A percentile compares a stretch with the other conserved stretches of the same genome.
phyloP scores from a whole-genome alignment of 2,113 vertebrate species.

The Psophia crepitans region DNA sequence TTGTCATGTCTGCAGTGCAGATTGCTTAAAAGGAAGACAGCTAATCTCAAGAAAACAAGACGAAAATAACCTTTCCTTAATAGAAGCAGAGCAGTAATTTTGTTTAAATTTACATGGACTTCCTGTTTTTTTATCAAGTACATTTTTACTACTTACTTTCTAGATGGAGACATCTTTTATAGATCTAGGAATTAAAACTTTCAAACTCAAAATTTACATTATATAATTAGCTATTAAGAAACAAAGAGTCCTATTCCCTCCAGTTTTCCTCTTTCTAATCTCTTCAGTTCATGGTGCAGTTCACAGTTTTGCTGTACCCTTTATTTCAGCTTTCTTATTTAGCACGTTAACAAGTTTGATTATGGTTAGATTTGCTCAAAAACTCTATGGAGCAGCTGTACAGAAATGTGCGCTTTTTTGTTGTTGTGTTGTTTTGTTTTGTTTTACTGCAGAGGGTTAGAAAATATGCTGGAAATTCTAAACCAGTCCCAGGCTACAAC shows the following conservation, averaged over 20 bases:
- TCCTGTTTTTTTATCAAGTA: background rate
- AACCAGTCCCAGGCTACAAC: background rate
- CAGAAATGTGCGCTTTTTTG: background rate
- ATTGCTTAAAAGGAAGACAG: background rate
- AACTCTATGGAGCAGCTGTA: background rate
- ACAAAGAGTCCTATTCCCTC: background rate
- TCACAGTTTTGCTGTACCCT: background rate
- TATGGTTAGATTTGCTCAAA: background rate
- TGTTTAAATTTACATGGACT: background rate
- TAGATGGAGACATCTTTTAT: background rate
- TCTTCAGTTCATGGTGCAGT: background rate
- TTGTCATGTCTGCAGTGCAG: background rate
- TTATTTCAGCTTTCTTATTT: background rate
- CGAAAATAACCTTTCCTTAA: background rate
- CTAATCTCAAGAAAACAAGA: background rate
- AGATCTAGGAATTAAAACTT: background rate
- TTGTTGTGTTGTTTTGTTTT: background rate
- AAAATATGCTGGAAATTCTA: background rate
- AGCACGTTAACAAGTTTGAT: background rate
- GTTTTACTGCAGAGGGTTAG: background rate
- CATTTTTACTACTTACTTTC: background rate
- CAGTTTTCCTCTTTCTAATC: background rate
- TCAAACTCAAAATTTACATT: background rate
- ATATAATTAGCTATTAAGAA: background rate
- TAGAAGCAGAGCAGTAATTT: background rate